A percentile compares a stretch with the other conserved stretches of the same genome.
Evolutionary conservation across 2,888 invertebrate species (phyloP).

Genomic region (Zygothrica quintamaculata): DNA sequence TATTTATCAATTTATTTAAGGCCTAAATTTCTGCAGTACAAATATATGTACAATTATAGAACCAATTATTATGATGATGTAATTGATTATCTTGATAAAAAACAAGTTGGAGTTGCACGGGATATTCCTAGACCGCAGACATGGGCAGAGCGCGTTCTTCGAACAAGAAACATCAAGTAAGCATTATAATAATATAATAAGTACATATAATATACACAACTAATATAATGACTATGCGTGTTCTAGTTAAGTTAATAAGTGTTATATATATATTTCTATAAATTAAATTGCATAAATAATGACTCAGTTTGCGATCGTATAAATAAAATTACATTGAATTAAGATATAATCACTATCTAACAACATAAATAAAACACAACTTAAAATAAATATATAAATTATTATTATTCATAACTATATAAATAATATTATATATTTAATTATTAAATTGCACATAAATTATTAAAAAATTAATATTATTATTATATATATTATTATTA

Average conservation of each 20-base stretch:
- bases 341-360: no score
- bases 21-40: conserved; percentile 92
- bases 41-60: conserved; percentile 92
- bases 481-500: background rate
- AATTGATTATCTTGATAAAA: conserved; percentile 92
- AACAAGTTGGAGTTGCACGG: conserved; percentile 88
- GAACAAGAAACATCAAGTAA: conserved; percentile 87
- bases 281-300: no score
- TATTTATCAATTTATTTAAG: conserved; percentile 82
- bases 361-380: no score
- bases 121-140: conserved; percentile 92
- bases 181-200: conserved; percentile 2
- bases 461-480: conserved; percentile 69
- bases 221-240: no score
- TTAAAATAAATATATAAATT: no score
- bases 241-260: no score
- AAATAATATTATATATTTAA: no score
- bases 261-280: no score
- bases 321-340: no score
- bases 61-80: conserved; percentile 94
- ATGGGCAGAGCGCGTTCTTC: conserved; percentile 92
- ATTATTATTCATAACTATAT: no score
- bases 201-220: no score
- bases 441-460: conserved; percentile 89
- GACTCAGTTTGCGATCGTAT: no score